Evolutionary conservation across 2,888 invertebrate genomes (phyloP).

Genomic region (Scaptomyza caliginosa): DNA sequence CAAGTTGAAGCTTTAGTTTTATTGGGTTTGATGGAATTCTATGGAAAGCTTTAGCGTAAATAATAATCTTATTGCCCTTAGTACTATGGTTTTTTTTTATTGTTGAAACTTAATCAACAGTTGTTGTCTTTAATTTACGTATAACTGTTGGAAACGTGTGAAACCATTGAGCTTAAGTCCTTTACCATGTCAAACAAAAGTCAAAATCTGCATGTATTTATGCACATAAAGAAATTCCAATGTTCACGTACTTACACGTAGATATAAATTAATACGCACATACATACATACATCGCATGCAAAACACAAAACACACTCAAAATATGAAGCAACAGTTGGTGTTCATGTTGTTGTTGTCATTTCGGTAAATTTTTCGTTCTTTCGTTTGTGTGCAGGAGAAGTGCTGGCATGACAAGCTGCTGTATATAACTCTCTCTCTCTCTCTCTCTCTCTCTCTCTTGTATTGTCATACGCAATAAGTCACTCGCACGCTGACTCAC

Average conservation of each 20-base stretch:
- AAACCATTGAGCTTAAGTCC: slow-evolving; percentile 11
- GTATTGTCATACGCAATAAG: slow-evolving; percentile 50
- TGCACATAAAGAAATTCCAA: background rate
- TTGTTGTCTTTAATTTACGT: background rate
- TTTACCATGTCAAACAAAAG: slow-evolving; percentile 36
- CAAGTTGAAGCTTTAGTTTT: background rate
- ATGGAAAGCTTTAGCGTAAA: background rate
- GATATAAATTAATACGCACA: no score
- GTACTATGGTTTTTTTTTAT: slow-evolving; percentile 1
- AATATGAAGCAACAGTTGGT: slow-evolving; percentile 54
- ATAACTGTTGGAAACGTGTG: slow-evolving; percentile 6
- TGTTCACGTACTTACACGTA: slow-evolving; percentile 11
- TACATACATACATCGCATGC: background rate
- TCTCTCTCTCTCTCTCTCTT: slow-evolving; percentile 11
- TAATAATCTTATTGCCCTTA: no score
- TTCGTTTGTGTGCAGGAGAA: background rate
- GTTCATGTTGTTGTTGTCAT: slow-evolving; percentile 12
- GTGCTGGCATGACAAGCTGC: slow-evolving; percentile 22
- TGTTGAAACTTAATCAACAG: background rate
- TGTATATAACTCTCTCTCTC: slow-evolving; percentile 18
- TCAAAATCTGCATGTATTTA: slow-evolving; percentile 25
- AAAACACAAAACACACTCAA: background rate
- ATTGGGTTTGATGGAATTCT: slow-evolving; percentile 5
- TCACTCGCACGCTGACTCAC: slow-evolving; percentile 40
- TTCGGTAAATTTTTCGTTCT: slow-evolving; percentile 7